Evolutionary conservation across 2,113 vertebrate genomes (phyloP), one percentile per base, ranked within the genome.

Genomic region (Verasper variegatus): DNA sequence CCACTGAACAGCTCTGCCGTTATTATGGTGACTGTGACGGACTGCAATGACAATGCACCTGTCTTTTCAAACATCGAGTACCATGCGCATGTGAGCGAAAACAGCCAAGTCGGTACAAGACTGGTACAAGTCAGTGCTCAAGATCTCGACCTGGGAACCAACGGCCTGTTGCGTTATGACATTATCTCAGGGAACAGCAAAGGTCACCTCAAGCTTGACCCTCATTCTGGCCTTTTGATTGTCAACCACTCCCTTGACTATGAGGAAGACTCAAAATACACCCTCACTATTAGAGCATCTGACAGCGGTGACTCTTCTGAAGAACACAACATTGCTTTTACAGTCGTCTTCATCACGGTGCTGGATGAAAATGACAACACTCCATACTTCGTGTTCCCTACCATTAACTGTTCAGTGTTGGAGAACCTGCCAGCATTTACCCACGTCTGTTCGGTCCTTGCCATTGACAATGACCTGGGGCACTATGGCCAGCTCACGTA

Each of bases 321-420:
- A 70, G 57, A 85, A 42, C 92, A 89, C 61, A 94, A 97, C 7
- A 77, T 86, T 27, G 94, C 95, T 64, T 97, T 98, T 76, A 87
- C 96, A 0, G 42, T 94, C 63, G 88, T 98, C 66, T 88, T 84
- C 20, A 51, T 99, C 66, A 92, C 45, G 0, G 45, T 99, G 60
- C 83, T 97, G 54, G 97, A 99, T 76, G 96, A 97, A 59, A 98
- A 99, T 12, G 97, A 99, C 81, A 95, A 97, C 37, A 75, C 87
- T 8, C 97, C 97, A 0, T 93, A 94, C 70, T 99, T 99, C 79
- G 71, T 94, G 81, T 96, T 96, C 78, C 91, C 96, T 0, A 93
- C 76, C 35, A 24, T 96, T 35, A 95, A 91, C 81, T 98, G 97
- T 54, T 76, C 57, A 0, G 88, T 97, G 64, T 83, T 86, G 72